Evolutionary conservation across 2,888 invertebrate genomes (phyloP).

Genomic region (Anodontia alba): DNA sequence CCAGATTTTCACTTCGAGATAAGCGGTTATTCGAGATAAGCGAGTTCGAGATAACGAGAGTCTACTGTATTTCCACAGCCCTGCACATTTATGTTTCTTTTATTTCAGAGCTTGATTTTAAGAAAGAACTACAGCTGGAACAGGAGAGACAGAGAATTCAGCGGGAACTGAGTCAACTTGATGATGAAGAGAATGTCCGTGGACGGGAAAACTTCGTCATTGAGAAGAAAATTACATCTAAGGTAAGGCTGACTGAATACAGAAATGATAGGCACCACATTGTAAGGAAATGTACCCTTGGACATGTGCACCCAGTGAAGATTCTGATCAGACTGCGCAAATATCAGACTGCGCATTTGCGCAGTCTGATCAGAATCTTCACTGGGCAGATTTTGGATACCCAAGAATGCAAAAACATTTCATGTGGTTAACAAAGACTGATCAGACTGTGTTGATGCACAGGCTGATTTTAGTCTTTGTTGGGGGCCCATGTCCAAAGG

Average conservation of each 20-base stretch:
- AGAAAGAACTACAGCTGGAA: slow-evolving; percentile 76
- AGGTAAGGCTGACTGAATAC: slow-evolving; percentile 36
- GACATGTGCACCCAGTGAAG: slow-evolving; percentile 21
- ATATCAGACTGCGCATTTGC: neutral
- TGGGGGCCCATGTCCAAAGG: too few relatives aligned
- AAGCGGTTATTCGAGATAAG: too few relatives aligned
- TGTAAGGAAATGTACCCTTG: slow-evolving; percentile 14
- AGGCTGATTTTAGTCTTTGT: too few relatives aligned
- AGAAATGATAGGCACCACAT: neutral
- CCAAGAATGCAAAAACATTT: too few relatives aligned
- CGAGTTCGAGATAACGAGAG: too few relatives aligned
- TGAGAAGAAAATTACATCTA: slow-evolving; percentile 62
- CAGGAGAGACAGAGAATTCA: slow-evolving; percentile 75
- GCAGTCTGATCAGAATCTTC: neutral
- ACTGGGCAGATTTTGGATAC: too few relatives aligned
- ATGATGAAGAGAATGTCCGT: slow-evolving; percentile 55
- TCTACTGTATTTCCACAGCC: too few relatives aligned
- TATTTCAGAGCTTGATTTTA: slow-evolving; percentile 70
- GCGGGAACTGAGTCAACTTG: slow-evolving; percentile 72
- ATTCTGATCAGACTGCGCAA: too few relatives aligned
- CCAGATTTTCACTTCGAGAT: too few relatives aligned
- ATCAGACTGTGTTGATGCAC: too few relatives aligned
- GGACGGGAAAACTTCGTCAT: slow-evolving; percentile 62
- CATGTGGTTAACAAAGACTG: too few relatives aligned
- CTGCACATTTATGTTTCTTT: too few relatives aligned